These are phyloP conservation scores for Lycodopsis pacificus DNA, from an alignment of 2,797 vertebrate genomes.

Conservation along the genomic window DNA sequence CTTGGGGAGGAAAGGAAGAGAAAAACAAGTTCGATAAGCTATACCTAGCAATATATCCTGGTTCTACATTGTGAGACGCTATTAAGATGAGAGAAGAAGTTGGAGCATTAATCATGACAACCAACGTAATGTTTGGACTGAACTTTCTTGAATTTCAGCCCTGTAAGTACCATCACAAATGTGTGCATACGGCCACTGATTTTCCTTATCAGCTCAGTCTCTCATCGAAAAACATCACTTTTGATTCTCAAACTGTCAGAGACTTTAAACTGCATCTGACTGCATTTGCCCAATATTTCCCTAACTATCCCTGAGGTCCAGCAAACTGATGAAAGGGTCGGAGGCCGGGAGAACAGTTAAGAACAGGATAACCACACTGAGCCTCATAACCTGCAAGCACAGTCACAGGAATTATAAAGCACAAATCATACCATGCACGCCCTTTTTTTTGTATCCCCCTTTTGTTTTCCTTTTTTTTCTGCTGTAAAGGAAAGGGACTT, in stretches of 20 bases:
- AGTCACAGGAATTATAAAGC: conserved; percentile 61
- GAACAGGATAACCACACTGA: conserved; percentile 23
- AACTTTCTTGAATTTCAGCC: conserved; percentile 37
- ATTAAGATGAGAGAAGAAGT: conserved; percentile 37
- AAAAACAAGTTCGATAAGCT: conserved; percentile 52
- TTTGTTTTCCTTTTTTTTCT: conserved; percentile 32
- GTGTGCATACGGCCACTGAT: conserved; percentile 22
- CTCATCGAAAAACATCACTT: conserved; percentile 44
- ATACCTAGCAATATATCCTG: conserved; percentile 70
- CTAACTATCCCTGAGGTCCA: conserved; percentile 43
- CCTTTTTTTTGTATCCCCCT: conserved; percentile 11
- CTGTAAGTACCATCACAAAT: conserved; percentile 13
- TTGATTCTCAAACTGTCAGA: conserved; percentile 46
- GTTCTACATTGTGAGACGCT: conserved; percentile 37
- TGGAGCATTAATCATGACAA: conserved; percentile 27
- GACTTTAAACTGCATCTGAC: conserved; percentile 34
- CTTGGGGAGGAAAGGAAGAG: conserved; percentile 68
- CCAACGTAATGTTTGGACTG: conserved; percentile 32
- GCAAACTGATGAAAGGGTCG: conserved; percentile 46
- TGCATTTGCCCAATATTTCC: conserved; percentile 41
- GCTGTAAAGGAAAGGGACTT: conserved; percentile 54
- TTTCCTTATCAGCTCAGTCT: conserved; percentile 32
- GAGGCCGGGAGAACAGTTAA: conserved; percentile 25
- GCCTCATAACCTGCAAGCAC: conserved; percentile 44
- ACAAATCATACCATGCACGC: conserved; percentile 60